phyloP scores from a whole-genome alignment of 2,888 invertebrate species.

The Rotaria sp. region DNA sequence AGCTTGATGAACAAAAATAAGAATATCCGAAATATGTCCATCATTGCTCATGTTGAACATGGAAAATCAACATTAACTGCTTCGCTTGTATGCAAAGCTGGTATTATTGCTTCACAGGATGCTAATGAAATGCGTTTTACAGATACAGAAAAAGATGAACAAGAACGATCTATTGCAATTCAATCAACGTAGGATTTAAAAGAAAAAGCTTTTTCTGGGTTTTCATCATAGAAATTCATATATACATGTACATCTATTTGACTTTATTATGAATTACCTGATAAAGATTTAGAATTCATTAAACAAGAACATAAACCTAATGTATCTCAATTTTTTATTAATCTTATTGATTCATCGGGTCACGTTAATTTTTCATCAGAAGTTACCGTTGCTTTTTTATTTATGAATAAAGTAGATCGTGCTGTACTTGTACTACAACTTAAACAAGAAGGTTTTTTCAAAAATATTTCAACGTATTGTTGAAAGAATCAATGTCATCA shows the following conservation, averaged over 20 bases:
- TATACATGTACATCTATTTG: slow-evolving; percentile 71
- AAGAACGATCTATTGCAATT: slow-evolving; percentile 99
- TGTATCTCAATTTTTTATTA: slow-evolving; percentile 89
- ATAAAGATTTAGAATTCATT: slow-evolving; percentile 88
- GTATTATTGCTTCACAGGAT: slow-evolving; percentile 95
- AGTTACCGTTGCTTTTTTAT: slow-evolving; percentile 98
- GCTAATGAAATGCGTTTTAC: slow-evolving; percentile 99
- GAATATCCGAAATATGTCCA: too few species aligned
- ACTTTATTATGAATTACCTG: slow-evolving; percentile 92
- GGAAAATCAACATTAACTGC: slow-evolving; percentile 98
- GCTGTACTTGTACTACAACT: slow-evolving; percentile 91
- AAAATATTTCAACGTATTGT: slow-evolving; percentile 95
- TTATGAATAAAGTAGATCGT: slow-evolving; percentile 99
- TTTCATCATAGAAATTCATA: neutral
- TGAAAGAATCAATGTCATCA: slow-evolving; percentile 98
- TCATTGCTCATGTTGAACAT: slow-evolving; percentile 96
- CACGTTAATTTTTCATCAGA: slow-evolving; percentile 99
- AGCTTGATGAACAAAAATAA: too few species aligned
- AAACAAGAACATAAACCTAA: slow-evolving; percentile 60
- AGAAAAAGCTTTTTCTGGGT: neutral
- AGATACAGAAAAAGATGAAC: slow-evolving; percentile 98
- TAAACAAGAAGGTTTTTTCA: slow-evolving; percentile 90
- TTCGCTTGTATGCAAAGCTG: slow-evolving; percentile 97
- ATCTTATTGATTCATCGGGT: slow-evolving; percentile 59
- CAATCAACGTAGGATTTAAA: slow-evolving; percentile 74